Evolutionary conservation across 1,140 invertebrate species (phyloP), one percentile per base, ranked within the genome.

Genomic region (Drosophila seguyi): DNA sequence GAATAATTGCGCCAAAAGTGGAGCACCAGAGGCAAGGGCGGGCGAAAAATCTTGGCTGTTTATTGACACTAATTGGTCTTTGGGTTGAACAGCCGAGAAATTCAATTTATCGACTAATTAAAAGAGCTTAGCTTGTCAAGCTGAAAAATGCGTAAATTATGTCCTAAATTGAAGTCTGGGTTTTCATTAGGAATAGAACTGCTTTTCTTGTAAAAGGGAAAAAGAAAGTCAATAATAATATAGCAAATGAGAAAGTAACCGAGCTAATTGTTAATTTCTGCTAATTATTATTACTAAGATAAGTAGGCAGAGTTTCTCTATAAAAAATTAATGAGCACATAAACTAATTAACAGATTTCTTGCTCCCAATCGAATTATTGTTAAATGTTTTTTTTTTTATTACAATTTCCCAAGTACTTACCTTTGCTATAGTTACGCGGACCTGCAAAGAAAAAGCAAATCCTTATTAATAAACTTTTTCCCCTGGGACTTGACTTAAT

Each of bases 41-140:
- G 47, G 20, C 36, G 27, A 22, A 34, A 80, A 84, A 84, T 80
- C 72, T 76, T 75, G 61, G 22, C 73, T 29, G 66, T 62, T 81
- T 85, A 77, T 85, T 80, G 63, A 31, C 78, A 78, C 79, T 85
- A 85, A 85, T 85, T 85, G 69, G 52, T 72, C 69, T 41, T 59
- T 42, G 69, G 44, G 44, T 59, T 50, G 67, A 73, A 50, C 29
- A 73, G 31, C 53, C 66, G 16, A 71, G 68, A 50, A 59, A 59
- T 41, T 72, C 66, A 59, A 73, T 72, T 72, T 50, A 31, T 44
- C 44, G 55, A 36, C 67, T 73, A 73, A 73, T 73, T 73, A 73
- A 72, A 42, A 42, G 36, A 31, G 50, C 65, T 47, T 29, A 47
- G 38, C 61, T 34, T 52, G 29, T 65, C 36, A 34, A 50, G 44